Base-by-base conservation (phyloP, 2,797 vertebrate species). In the Enteromius thamalakanensis region DNA sequence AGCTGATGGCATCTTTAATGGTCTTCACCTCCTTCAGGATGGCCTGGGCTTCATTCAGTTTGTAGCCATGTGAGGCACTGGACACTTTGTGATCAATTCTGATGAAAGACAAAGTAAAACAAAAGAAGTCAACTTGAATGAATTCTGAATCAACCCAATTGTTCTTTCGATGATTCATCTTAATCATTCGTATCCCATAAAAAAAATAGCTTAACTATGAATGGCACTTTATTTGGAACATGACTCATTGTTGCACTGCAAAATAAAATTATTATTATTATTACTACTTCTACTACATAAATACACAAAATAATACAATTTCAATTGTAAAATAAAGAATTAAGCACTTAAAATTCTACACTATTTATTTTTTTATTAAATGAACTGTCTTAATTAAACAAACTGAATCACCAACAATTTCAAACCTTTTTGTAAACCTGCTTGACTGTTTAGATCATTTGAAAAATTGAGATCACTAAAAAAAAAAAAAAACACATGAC, bases 71-170 rank as follows among this genome's bases (percentile, higher is more conserved):
- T 51, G 95, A 95, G 78, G 93, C 92, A 87, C 93, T 95, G 79
- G 97, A 97, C 94, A 99, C 96, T 92, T 99, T 99, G 91, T 95
- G 95, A 90, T 98, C 96, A 64, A 99, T 99, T 92, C 98, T 99
- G 83, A 47, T 26, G 19, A 70, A 75, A 19, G 53, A 72, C 51
- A 74, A 14, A 69, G 15, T 64, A 64, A 21, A 6, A 81, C 17
- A 15, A 9, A 81, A 34, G 62, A 4, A 1, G 8, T 29, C 0
- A n/a, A n/a, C n/a, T 9, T 23, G 21, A 14, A 37, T 40, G 40
- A 1, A 34, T 21, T 72, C 32, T 4, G 32, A 75, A 37, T 32
- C 15, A 72, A 21, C 26, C 47, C 32, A 37, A 75, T 23, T 2
- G 9, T 11, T 51, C 26, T 62, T 62, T 14, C 21, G 19, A 19